A percentile compares a stretch with the other conserved stretches of the same genome.
phyloP scores from a whole-genome alignment of 2,888 invertebrate species.

The Leistus spinibarbis region DNA sequence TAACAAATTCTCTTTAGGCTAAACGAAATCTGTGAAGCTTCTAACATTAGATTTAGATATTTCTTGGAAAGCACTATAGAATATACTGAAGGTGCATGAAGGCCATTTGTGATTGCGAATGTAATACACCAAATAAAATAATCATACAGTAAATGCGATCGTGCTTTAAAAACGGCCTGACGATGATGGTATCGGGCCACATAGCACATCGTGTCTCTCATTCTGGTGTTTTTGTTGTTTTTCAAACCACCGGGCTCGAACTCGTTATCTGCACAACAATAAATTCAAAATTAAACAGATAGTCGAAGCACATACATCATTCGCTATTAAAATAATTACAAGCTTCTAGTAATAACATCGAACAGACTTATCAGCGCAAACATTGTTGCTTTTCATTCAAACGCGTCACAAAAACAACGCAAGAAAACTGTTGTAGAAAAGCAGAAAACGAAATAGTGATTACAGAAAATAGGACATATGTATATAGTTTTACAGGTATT shows the following conservation, averaged over 20 bases:
- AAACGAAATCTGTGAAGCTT: too few species aligned
- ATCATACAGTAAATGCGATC: slow-evolving; percentile 28
- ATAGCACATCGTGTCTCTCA: slow-evolving; percentile 12
- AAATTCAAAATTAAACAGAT: slow-evolving; percentile 52
- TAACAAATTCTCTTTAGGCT: too few species aligned
- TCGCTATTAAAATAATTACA: slow-evolving; percentile 33
- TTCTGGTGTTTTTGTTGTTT: slow-evolving; percentile 9
- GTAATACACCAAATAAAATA: slow-evolving; percentile 25
- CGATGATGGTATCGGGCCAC: slow-evolving; percentile 24
- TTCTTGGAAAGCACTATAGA: too few species aligned
- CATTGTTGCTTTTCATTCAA: not conserved
- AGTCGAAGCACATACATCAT: slow-evolving; percentile 41
- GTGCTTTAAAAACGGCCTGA: slow-evolving; percentile 22
- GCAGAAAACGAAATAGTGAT: not conserved
- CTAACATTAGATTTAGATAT: too few species aligned
- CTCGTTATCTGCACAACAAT: slow-evolving; percentile 50
- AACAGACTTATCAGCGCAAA: not conserved
- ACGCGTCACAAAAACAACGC: not conserved
- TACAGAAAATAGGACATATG: too few species aligned
- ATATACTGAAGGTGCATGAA: slow-evolving; percentile 25
- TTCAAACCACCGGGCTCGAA: slow-evolving; percentile 17
- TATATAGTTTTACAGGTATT: too few species aligned
- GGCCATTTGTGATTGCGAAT: slow-evolving; percentile 12
- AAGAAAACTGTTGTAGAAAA: not conserved
- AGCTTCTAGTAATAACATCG: slow-evolving; percentile 33